Percentiles rank a stretch among this genome's conserved stretches.
phyloP scores from a whole-genome alignment of 2,888 invertebrate genomes.

The Temnothorax unifasciatus region DNA sequence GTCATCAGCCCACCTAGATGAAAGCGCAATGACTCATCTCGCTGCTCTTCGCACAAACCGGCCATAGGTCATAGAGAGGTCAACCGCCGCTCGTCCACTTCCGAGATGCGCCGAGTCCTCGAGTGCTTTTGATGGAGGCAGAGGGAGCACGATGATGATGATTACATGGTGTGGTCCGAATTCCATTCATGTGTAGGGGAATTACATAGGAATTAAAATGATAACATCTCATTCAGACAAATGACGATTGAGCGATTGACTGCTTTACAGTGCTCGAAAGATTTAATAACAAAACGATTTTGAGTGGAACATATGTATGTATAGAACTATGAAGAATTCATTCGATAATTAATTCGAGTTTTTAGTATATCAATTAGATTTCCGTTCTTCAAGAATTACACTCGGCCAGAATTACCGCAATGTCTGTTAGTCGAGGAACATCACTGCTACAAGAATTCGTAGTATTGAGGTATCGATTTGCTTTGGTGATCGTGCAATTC shows the following conservation, averaged over 20 bases:
- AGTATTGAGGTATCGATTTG: constrained; percentile 3
- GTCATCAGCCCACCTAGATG: constrained; percentile 72
- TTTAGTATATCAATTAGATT: neutral
- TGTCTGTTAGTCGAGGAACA: neutral
- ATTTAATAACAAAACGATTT: constrained; percentile 2
- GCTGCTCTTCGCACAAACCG: constrained; percentile 63
- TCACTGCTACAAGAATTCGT: neutral
- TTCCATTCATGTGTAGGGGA: constrained; percentile 16
- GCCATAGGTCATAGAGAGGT: constrained; percentile 67
- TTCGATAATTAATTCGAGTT: neutral
- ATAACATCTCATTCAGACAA: neutral
- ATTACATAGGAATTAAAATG: constrained; percentile 27
- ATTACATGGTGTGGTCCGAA: constrained; percentile 18
- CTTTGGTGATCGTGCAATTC: neutral
- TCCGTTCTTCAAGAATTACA: neutral
- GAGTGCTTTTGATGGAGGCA: constrained; percentile 29
- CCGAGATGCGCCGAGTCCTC: constrained; percentile 36
- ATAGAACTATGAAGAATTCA: neutral
- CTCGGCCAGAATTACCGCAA: neutral
- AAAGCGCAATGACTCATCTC: constrained; percentile 75
- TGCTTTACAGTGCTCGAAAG: neutral
- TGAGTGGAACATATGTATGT: neutral
- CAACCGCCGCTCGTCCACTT: constrained; percentile 51
- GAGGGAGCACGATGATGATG: constrained; percentile 39
- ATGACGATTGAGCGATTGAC: neutral